Percentiles rank a stretch among this genome's conserved stretches.
These are phyloP conservation scores for Athripsodes cinereus DNA, from an alignment of 2,888 invertebrate genomes.

Conservation along the genomic window DNA sequence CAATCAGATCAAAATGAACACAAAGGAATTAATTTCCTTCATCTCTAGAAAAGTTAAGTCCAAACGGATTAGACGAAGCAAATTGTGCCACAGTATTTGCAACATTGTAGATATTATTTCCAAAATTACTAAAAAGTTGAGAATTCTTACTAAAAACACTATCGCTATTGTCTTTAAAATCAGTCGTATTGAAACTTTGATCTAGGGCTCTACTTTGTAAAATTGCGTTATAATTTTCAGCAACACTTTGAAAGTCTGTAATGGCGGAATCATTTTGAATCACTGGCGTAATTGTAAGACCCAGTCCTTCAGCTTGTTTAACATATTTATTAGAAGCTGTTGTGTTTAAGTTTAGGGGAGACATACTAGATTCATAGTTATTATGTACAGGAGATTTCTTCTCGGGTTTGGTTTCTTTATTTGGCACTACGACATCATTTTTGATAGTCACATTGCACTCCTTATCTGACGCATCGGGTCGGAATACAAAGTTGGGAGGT, in stretches of 20 bases:
- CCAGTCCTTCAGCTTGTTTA: neutral
- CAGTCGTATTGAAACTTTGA: constrained; percentile 8
- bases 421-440: neutral
- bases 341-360: constrained; percentile 24
- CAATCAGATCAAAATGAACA: too few relatives aligned
- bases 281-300: constrained; percentile 17
- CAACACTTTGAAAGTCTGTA: constrained; percentile 11
- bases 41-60: constrained; percentile 16
- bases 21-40: constrained; percentile 12
- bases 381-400: constrained; percentile 21
- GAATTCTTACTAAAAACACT: constrained; percentile 17
- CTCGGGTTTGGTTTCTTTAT: constrained; percentile 19
- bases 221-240: constrained; percentile 17
- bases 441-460: constrained; percentile 1
- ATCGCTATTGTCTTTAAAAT: constrained; percentile 22
- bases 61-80: constrained; percentile 18
- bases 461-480: constrained; percentile 22
- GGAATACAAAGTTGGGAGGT: constrained; percentile 20
- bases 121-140: constrained; percentile 20
- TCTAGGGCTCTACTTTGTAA: constrained; percentile 11
- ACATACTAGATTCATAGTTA: constrained; percentile 25
- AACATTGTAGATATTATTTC: constrained; percentile 13
- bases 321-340: constrained; percentile 9
- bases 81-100: constrained; percentile 10
- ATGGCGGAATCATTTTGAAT: constrained; percentile 9